Percentiles rank a stretch among this genome's conserved stretches.
These are phyloP conservation scores for Nematopogon swammerdamellus DNA, from an alignment of 2,888 invertebrate species.

Conservation along the genomic window DNA sequence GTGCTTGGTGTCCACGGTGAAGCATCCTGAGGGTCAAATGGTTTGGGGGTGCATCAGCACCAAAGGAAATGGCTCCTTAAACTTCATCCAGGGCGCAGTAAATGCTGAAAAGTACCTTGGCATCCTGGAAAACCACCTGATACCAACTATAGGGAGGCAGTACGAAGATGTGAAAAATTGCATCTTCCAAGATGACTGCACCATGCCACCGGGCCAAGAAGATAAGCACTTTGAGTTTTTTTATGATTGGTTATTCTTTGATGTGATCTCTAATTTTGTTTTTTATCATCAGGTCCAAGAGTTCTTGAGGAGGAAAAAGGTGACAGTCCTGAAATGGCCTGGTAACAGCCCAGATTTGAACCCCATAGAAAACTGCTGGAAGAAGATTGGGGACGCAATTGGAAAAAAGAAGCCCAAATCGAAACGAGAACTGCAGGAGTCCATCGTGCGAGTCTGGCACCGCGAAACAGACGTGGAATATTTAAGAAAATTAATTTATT, in stretches of 20 bases:
- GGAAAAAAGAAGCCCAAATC: constrained; percentile 1
- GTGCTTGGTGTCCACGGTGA: constrained; percentile 4
- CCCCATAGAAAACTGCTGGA: constrained; percentile 1
- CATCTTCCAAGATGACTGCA: too few relatives aligned
- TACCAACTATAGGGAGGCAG: background rate
- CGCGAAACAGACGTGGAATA: background rate
- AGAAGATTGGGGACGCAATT: background rate
- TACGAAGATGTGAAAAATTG: background rate
- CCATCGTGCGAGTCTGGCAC: background rate
- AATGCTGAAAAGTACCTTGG: background rate
- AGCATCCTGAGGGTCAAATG: constrained; percentile 4
- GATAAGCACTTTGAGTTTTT: background rate
- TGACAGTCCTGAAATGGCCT: background rate
- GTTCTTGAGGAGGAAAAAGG: background rate
- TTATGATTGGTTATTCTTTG: background rate
- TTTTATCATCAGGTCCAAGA: constrained; percentile 1
- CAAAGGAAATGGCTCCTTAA: constrained; percentile 1
- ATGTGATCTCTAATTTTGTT: constrained; percentile 1
- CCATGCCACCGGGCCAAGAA: too few relatives aligned
- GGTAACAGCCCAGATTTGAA: constrained; percentile 1
- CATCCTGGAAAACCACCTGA: background rate
- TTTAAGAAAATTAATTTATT: background rate
- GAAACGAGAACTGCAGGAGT: background rate
- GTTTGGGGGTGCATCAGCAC: constrained; percentile 6
- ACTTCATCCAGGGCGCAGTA: background rate